Percentiles rank a stretch among this genome's conserved stretches.
Conservation (phyloP, 2,888 invertebrate species). For the Acrobeloides nanus region DNA sequence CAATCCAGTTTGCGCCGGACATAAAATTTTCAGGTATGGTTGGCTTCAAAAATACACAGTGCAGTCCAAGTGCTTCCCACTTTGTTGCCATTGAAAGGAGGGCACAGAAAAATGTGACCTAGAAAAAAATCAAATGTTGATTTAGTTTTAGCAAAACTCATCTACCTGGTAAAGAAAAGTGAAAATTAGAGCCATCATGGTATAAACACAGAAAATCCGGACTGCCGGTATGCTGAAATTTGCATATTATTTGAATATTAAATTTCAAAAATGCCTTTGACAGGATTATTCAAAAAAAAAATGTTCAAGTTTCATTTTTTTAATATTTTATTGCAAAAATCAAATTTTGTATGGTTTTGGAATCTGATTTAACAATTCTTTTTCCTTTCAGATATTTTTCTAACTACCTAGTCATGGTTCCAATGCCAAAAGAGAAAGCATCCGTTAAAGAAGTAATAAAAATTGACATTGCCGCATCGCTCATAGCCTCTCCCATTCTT, state of each 20-base stretch:
- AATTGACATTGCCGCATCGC: conserved; percentile 87
- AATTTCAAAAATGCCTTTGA: too few relatives aligned
- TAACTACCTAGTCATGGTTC: conserved; percentile 77
- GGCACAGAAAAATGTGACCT: conserved; percentile 52
- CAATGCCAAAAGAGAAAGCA: conserved; percentile 52
- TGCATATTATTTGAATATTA: too few relatives aligned
- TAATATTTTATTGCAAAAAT: too few relatives aligned
- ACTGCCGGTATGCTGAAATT: conserved; percentile 92
- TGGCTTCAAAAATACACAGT: conserved; percentile 31
- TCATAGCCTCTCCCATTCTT: conserved; percentile 77
- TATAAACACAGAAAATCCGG: conserved; percentile 87
- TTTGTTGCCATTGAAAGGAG: conserved; percentile 40
- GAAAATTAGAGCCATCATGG: conserved; percentile 55
- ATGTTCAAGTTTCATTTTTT: too few relatives aligned
- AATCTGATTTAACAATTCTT: too few relatives aligned
- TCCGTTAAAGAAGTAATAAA: conserved; percentile 67
- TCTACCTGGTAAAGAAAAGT: conserved; percentile 52
- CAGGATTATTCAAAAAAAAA: too few relatives aligned
- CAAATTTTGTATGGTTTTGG: too few relatives aligned
- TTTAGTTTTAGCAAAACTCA: too few relatives aligned
- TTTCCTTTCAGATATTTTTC: too few relatives aligned
- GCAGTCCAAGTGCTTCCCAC: conserved; percentile 40
- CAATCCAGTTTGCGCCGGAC: too few relatives aligned
- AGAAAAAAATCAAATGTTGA: conserved; percentile 3
- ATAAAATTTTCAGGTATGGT: too few relatives aligned